phyloP scores from a whole-genome alignment of 2,113 vertebrate species.

The Mus spicilegus region DNA sequence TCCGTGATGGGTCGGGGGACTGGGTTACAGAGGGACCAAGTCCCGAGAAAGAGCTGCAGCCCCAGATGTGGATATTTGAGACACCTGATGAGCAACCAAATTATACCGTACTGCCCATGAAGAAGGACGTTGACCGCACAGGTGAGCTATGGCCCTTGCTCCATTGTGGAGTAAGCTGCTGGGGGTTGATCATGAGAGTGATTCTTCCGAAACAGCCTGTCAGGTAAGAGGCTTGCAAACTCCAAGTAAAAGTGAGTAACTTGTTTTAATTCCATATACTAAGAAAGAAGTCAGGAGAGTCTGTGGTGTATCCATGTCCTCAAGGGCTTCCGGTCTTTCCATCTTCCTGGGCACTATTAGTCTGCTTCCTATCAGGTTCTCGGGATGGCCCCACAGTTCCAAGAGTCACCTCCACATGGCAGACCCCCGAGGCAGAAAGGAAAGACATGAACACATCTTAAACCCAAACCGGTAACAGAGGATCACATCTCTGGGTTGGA shows the following conservation, averaged over 20 bases:
- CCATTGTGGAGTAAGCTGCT: not conserved
- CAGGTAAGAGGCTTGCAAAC: conserved; percentile 32
- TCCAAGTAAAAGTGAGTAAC: conserved; percentile 9
- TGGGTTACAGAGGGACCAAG: conserved; percentile 45
- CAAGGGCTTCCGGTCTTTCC: not conserved
- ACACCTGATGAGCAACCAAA: conserved; percentile 51
- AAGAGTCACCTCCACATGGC: not conserved
- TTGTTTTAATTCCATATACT: conserved; percentile 17
- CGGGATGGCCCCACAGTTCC: not conserved
- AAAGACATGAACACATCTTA: not conserved
- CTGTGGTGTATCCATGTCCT: not conserved
- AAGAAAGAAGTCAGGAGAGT: conserved; percentile 31
- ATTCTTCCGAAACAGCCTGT: not conserved
- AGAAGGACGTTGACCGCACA: conserved; percentile 74
- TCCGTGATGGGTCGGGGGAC: not conserved
- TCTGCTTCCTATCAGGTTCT: not conserved
- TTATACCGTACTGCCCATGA: conserved; percentile 23
- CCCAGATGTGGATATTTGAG: conserved; percentile 49
- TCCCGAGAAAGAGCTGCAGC: conserved; percentile 32
- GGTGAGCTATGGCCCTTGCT: conserved; percentile 55
- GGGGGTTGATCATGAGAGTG: not conserved
- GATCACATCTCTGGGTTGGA: not conserved
- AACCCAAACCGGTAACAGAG: not conserved
- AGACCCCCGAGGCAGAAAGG: not conserved
- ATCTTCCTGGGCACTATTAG: not conserved